Conservation (phyloP, 2,888 invertebrate genomes). For the Bimastos eiseni region DNA sequence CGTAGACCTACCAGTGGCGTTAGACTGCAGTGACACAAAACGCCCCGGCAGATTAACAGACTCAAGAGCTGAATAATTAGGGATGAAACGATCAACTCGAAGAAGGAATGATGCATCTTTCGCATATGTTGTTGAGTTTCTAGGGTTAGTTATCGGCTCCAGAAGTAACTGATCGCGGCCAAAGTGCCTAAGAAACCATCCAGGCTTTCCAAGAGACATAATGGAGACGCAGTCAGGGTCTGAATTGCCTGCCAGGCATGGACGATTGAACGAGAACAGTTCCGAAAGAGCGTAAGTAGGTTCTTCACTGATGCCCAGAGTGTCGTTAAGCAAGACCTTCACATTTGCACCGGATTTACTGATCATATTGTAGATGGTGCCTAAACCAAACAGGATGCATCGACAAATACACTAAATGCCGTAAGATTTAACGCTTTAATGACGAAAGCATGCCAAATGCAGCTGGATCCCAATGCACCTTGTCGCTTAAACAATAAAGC, state of each 20-base stretch:
- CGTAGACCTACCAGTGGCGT: background rate
- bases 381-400: background rate
- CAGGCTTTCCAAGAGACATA: constrained; percentile 24
- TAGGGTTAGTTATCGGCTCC: background rate
- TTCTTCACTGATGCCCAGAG: background rate
- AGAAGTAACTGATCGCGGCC: background rate
- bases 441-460: no score
- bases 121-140: background rate
- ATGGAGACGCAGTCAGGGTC: constrained; percentile 22
- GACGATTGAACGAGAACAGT: background rate
- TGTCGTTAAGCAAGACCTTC: background rate
- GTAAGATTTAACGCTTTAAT: no score
- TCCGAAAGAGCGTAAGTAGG: background rate
- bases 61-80: background rate
- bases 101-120: background rate
- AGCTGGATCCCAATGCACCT: no score
- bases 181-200: constrained; percentile 28
- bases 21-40: background rate
- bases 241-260: background rate
- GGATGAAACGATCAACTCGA: background rate
- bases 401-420: background rate
- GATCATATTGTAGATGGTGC: background rate
- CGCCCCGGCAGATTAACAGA: background rate
- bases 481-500: background rate
- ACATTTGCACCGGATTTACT: background rate